Conservation (phyloP, 2,797 vertebrate species). For the Gadopsis bispinosus region DNA sequence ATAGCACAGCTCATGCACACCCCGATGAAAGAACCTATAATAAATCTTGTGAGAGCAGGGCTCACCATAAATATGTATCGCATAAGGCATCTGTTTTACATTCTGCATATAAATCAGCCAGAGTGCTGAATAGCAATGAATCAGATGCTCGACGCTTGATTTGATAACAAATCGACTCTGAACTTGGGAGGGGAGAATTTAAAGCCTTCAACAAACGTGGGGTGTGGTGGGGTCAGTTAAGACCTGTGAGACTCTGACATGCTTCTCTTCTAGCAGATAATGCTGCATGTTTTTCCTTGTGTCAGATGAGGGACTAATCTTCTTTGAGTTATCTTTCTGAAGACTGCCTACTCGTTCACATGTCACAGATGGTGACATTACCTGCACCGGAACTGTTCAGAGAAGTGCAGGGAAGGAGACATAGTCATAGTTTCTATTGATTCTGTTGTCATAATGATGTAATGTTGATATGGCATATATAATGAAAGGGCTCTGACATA, state of each 20-base stretch:
- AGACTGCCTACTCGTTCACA: constrained; percentile 48
- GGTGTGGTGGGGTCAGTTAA: constrained; percentile 73
- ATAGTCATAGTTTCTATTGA: neutral
- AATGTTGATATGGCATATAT: neutral
- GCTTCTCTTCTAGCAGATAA: constrained; percentile 76
- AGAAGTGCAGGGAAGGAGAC: constrained; percentile 28
- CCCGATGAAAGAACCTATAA: constrained; percentile 98
- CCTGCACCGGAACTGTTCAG: constrained; percentile 50
- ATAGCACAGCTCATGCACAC: constrained; percentile 97
- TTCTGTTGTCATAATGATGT: neutral
- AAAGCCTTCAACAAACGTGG: constrained; percentile 89
- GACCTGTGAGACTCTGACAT: constrained; percentile 69
- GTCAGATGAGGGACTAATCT: constrained; percentile 70
- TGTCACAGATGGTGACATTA: constrained; percentile 62
- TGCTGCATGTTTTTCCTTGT: constrained; percentile 45
- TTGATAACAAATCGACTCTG: constrained; percentile 99
- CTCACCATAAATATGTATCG: constrained; percentile 99
- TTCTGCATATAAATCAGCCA: constrained; percentile 99
- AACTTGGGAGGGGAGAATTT: constrained; percentile 98
- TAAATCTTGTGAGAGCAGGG: constrained; percentile 99
- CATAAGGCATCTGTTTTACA: constrained; percentile 99
- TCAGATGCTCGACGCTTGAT: constrained; percentile 99
- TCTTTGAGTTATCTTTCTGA: constrained; percentile 64
- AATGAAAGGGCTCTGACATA: neutral
- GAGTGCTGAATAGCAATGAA: constrained; percentile 99